Conservation (phyloP, 2,797 vertebrate species). For the Picus viridis region DNA sequence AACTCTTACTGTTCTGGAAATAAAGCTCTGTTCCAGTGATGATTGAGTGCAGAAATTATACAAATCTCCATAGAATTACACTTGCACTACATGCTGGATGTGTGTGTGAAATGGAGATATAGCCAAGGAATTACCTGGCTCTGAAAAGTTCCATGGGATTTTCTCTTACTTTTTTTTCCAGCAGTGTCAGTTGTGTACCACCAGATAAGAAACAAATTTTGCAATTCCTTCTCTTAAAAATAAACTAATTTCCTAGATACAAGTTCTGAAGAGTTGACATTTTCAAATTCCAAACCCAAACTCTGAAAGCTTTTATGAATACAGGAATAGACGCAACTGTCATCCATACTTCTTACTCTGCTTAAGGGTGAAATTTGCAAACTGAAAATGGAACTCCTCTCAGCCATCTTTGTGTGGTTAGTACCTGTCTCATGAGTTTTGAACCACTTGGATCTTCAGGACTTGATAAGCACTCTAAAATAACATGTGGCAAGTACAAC, state of each 20-base stretch:
- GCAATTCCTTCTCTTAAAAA: not conserved
- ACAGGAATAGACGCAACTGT: not conserved
- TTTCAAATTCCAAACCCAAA: not conserved
- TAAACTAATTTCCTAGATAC: not conserved
- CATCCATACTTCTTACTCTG: not conserved
- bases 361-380: not conserved
- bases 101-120: no score
- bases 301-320: not conserved
- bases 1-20: no score
- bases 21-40: no score
- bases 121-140: no score
- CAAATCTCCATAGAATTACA: no score
- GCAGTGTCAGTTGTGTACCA: no score
- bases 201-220: not conserved
- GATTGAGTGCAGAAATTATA: no score
- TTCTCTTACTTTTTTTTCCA: no score
- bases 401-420: not conserved
- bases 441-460: not conserved
- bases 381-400: not conserved
- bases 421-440: not conserved
- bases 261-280: not conserved
- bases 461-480: not conserved
- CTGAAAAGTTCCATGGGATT: no score
- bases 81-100: no score
- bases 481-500: not conserved